Percentiles rank a stretch among this genome's conserved stretches.
Evolutionary conservation across 2,888 invertebrate species (phyloP).

Genomic region (Helobdella robusta): DNA sequence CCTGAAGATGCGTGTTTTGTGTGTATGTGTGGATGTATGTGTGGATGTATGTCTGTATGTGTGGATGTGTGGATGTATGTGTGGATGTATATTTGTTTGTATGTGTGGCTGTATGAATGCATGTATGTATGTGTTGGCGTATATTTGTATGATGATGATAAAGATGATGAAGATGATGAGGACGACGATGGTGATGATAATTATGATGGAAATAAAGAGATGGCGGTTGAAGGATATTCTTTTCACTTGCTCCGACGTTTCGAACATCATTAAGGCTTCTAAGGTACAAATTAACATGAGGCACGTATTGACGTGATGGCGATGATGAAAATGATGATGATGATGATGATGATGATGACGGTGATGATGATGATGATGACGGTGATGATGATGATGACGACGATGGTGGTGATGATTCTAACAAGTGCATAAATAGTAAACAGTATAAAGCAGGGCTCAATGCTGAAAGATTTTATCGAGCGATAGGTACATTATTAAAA

Average conservation of each 20-base stretch:
- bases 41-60: no score
- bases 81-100: background rate
- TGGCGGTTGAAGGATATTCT: background rate
- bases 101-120: background rate
- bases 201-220: background rate
- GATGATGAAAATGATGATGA: constrained; percentile 10
- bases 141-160: no score
- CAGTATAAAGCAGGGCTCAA: no score
- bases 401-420: background rate
- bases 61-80: no score
- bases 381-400: constrained; percentile 18
- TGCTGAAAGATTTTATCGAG: no score
- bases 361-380: constrained; percentile 26
- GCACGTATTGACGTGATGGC: background rate
- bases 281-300: background rate
- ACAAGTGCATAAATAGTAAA: background rate
- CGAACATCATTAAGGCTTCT: background rate
- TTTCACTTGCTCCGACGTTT: background rate
- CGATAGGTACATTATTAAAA: no score
- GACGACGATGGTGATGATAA: background rate
- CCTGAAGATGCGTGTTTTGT: no score
- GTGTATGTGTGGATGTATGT: no score
- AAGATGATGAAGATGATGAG: no score
- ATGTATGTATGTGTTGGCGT: no score
- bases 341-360: constrained; percentile 23